Evolutionary conservation across 2,888 invertebrate species (phyloP), one percentile per base, ranked within the genome.

Genomic region (Lamproptera curius): DNA sequence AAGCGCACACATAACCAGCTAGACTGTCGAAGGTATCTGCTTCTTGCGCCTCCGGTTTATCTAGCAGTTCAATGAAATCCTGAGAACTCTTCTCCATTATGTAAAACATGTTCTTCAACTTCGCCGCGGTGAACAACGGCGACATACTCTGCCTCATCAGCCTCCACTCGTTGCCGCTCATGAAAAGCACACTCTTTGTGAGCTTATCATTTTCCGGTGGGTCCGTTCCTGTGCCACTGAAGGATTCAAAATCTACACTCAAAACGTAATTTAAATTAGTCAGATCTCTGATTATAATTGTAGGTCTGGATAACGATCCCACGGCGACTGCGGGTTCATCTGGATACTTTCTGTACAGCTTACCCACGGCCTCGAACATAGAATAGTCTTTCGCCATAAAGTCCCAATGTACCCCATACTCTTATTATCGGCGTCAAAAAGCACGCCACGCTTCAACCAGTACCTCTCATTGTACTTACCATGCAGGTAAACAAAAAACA

Each of bases 91-190:
- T 74, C 11, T 31, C 31, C 31, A 31, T 31, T 11, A 31, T 6
- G 13, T 31, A 11, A 11, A 11, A 31, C 77, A 83, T 76, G 20
- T 70, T 75, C 43, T 64, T 74, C 15, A 82, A 59, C 54, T 80
- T 83, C 0, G 63, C 55, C 0, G 69, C 56, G 0, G 76, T 78
- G 36, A 75, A 75, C 0, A 68, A 56, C 0, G 74, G 70, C 0
- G 70, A 64, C 55, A 76, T 54, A 42, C 63, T 68, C 31, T 70
- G 71, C 6, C 72, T 46, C 10, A 69, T 56, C 14, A 67, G 51
- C 52, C 67, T 63, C 67, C 69, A 70, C 42, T 61, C 59, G 16
- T 61, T 57, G 3, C 67, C 57, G 26, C 59, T 53, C 55, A 61
- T 55, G 3, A 65, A 59, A 1, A 62, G 41, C 2, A 67, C 45